Evolutionary conservation across 2,113 vertebrate genomes (phyloP), one percentile per base, ranked within the genome.

Genomic region (Labrus mixtus): DNA sequence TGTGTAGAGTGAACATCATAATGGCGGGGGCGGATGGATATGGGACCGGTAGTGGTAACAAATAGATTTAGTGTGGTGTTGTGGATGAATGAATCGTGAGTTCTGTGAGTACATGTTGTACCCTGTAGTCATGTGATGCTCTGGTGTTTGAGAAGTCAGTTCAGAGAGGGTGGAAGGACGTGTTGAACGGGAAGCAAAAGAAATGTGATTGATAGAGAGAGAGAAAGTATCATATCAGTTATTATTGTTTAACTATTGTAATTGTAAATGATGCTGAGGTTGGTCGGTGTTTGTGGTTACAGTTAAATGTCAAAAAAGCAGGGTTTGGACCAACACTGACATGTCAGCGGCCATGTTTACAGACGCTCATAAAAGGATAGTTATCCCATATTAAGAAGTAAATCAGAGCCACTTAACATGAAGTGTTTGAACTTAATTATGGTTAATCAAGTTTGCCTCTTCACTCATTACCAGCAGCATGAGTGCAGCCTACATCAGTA

Each of bases 321-420:
- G 69, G 80, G 79, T 81, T 75, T 16, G 15, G 33, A 61, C 63
- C 39, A 58, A 59, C 56, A 19, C 41, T 25, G 59, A 70, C 10
- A 10, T 64, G 41, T 81, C 51, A 55, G 70, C n/a, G 5, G 59
- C 81, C 78, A 67, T 71, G 73, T 87, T 88, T 80, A 88, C 86
- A 72, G 37, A 87, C 37, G 58, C 37, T 54, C 22, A 70, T 7
- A 55, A 12, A 17, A 41, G 45, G 37, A 58, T 65, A 74, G 43
- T 71, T 82, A 69, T 64, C 3, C 54, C 64, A 55, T 22, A 12
- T 43, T 53, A 16, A 59, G 23, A 70, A 46, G 17, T 20, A 56
- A 46, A 43, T 68, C 15, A 65, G 63, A 86, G 68, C 54, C 68
- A 43, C 36, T 78, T 70, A 39, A 29, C 50, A 58, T 68, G 0